Base-by-base conservation (phyloP, 2,797 vertebrate genomes). In the Hippocampus kuda region DNA sequence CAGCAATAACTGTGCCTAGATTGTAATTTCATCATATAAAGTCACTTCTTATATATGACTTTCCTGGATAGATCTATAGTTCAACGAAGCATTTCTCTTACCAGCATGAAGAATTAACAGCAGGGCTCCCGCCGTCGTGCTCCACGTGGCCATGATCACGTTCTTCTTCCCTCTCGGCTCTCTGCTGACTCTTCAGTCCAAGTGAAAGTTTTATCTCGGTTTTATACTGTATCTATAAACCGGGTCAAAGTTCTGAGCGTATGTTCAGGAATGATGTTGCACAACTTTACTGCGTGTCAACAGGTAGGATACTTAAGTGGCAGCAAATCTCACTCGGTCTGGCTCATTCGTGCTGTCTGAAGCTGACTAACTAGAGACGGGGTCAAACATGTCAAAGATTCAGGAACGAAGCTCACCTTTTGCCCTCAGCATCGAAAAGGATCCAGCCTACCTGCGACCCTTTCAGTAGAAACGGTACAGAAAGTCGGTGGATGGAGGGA, bases 71-170 rank as follows among this genome's bases (percentile, higher is more conserved):
- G 9, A 34, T 62, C 26, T 8, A 22, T 18, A 20, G 16, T 34
- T 1, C 12, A 27, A 27, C 2, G 34, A 10, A 38, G 15, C 26
- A 13, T 16, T n/a, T 48, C 13, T 71, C 87, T 88, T 77, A 92
- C 91, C 89, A 22, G 75, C 69, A 24, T 88, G 85, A 11, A 86
- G 64, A 38, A 89, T 34, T 0, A 88, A 71, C 12, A 92, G 74
- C 0, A 91, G 71, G 53, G 74, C 66, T 71, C 67, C 79, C 0
- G 82, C 48, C 30, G 77, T 79, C 26, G 77, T 79, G 51, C 56
- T 81, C 89, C 85, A 89, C 77, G 75, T 72, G 71, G 72, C 75
- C 85, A 90, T 88, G 82, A 69, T 61, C 41, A 74, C 12, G 64
- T 41, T n/a, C 61, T 77, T 3, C 63, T 53, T 73, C 60, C 30